These are phyloP conservation scores for Mythimna albipuncta DNA, from an alignment of 2,888 invertebrate genomes.

Conservation along the genomic window DNA sequence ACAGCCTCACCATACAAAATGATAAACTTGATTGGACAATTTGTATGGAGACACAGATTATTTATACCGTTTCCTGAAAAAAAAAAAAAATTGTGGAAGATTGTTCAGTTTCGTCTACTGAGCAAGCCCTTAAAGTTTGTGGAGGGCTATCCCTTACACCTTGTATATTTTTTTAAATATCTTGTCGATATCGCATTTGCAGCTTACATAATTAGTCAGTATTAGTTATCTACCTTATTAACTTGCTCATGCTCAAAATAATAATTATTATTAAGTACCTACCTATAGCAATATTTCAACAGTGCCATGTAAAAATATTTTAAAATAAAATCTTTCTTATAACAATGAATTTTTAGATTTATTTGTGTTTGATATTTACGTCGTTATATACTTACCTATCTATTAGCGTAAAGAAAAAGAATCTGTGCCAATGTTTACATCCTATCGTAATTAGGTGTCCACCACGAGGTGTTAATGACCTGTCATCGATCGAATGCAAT, in stretches of 20 bases:
- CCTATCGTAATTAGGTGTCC: slow-evolving; percentile 44
- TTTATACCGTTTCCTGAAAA: too few species aligned
- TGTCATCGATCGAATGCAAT: slow-evolving; percentile 31
- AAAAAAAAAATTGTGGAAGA: too few species aligned
- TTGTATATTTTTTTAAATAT: not conserved
- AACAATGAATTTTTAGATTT: slow-evolving; percentile 21
- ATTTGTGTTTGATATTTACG: slow-evolving; percentile 35
- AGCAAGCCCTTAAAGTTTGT: too few species aligned
- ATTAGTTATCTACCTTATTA: slow-evolving; percentile 6
- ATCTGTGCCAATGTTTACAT: slow-evolving; percentile 35
- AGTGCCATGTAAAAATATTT: slow-evolving; percentile 36
- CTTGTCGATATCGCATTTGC: slow-evolving; percentile 22
- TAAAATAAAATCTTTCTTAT: slow-evolving; percentile 34
- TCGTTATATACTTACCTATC: slow-evolving; percentile 2
- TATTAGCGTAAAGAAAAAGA: slow-evolving; percentile 3
- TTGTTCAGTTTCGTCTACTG: too few species aligned
- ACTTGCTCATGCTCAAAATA: slow-evolving; percentile 14
- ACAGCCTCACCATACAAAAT: too few species aligned
- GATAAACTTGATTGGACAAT: too few species aligned
- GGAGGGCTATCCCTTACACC: too few species aligned
- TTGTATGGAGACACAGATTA: too few species aligned
- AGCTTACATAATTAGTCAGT: slow-evolving; percentile 30
- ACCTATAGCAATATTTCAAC: slow-evolving; percentile 9
- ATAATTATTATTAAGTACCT: not conserved
- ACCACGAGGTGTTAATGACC: slow-evolving; percentile 48